Evolutionary conservation across 1,140 invertebrate genomes (phyloP).

Genomic region (Antheraea mylitta): DNA sequence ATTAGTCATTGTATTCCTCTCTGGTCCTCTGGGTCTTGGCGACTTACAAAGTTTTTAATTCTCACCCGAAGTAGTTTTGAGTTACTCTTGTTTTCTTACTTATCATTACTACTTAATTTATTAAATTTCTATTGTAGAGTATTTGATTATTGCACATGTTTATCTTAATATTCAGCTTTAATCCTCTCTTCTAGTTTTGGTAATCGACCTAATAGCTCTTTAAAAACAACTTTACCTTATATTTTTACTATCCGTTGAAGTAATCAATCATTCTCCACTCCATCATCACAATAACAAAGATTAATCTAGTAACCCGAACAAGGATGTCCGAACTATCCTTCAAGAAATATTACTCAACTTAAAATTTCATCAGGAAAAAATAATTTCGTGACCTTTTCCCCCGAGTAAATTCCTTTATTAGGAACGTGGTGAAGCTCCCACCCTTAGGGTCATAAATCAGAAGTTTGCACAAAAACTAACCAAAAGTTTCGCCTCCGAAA

Average conservation of each 20-base stretch:
- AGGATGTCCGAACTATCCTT: conserved; percentile 11
- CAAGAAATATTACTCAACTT: conserved; percentile 30
- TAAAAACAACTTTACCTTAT: too few species aligned
- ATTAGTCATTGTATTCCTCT: too few species aligned
- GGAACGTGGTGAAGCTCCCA: conserved; percentile 32
- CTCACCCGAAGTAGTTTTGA: too few species aligned
- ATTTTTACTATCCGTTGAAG: neutral
- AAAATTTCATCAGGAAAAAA: conserved; percentile 38
- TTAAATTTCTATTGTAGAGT: too few species aligned
- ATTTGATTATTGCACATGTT: too few species aligned
- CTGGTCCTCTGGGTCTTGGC: too few species aligned
- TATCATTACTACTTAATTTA: too few species aligned
- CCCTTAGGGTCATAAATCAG: conserved; percentile 56
- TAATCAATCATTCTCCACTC: neutral
- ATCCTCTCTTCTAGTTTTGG: too few species aligned
- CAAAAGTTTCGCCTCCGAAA: conserved; percentile 56
- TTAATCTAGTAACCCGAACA: neutral
- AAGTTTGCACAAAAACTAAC: conserved; percentile 59
- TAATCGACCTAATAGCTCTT: too few species aligned
- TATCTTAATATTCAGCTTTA: too few species aligned
- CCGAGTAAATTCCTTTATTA: conserved; percentile 43
- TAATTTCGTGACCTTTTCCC: conserved; percentile 37
- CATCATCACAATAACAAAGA: neutral
- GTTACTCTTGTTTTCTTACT: too few species aligned
- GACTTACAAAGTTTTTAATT: too few species aligned